Base-by-base conservation (phyloP, 2,797 vertebrate species). In the Urophycis tenuis region DNA sequence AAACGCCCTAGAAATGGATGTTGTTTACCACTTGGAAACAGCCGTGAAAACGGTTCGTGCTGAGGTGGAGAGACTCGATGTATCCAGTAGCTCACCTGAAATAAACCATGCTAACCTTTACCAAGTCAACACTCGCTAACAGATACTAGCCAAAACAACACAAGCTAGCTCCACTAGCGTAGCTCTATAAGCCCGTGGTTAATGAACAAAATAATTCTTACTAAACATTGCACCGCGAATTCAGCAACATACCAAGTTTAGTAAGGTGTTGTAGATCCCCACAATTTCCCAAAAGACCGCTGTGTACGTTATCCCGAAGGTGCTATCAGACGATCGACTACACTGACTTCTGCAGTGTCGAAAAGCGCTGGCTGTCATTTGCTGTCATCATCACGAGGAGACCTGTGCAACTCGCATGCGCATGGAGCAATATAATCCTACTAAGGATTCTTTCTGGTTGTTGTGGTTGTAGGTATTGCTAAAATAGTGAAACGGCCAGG, bases 361-460 rank as follows among this genome's bases (percentile, higher is more conserved):
- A 83, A 87, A 88, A 84, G 81, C 80, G 83, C 90, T 83, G 79
- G 77, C 84, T 92, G 91, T 92, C 90, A 91, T 91, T 86, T 75
- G 89, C 91, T 93, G 93, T 93, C 92, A 93, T 92, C 91, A 92
- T 92, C 91, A 92, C 90, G 90, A 89, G 87, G 89, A 89, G 90
- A 88, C 89, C 31, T 79, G 82, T 82, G 80, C 82, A 78, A 1
- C 19, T 0, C 91, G 91, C 92, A 90, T 91, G 93, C 90, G 92
- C 88, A 81, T 1, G 5, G 29, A 0, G 22, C 70, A 19, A 72
- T 22, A 72, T 72, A n/a, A 30, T 32, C 29, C 19, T 33, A 71
- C 31, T 60, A 9, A 32, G 64, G 31, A 25, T 22, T n/a, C 29
- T 73, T 22, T n/a, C 29, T 73, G 80, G 77, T 67, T 67, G 31